phyloP scores from a whole-genome alignment of 2,888 invertebrate species.

The Halictus quadricinctus region DNA sequence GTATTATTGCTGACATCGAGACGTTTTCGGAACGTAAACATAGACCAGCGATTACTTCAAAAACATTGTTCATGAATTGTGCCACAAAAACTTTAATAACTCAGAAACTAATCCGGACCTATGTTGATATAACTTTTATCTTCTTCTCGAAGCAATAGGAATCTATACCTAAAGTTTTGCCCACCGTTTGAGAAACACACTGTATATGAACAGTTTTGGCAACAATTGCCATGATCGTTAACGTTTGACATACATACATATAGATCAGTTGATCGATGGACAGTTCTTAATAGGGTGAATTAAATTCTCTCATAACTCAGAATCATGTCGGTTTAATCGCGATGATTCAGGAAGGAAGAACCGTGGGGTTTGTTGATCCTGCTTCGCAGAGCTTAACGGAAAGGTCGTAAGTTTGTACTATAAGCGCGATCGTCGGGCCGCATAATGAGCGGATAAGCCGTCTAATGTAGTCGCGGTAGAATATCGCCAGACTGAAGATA shows the following conservation, averaged over 20 bases:
- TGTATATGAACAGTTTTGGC: background rate
- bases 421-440: slow-evolving; percentile 69
- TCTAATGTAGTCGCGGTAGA: slow-evolving; percentile 72
- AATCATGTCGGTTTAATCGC: slow-evolving; percentile 44
- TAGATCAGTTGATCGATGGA: background rate
- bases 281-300: slow-evolving; percentile 24
- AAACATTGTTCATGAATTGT: too few species aligned
- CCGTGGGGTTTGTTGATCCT: slow-evolving; percentile 48
- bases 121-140: too few species aligned
- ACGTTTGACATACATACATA: background rate
- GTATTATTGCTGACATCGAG: too few species aligned
- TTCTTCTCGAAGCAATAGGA: too few species aligned
- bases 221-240: background rate
- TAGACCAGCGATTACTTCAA: too few species aligned
- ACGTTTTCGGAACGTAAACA: too few species aligned
- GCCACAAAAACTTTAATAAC: too few species aligned
- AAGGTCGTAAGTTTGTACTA: slow-evolving; percentile 50
- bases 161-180: too few species aligned
- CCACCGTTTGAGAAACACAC: too few species aligned
- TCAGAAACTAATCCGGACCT: too few species aligned
- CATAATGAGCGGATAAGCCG: slow-evolving; percentile 75
- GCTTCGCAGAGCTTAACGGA: slow-evolving; percentile 50
- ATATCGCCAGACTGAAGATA: slow-evolving; percentile 65
- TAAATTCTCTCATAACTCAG: slow-evolving; percentile 45
- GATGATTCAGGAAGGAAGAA: slow-evolving; percentile 44